These are phyloP conservation scores for Gallirallus australis DNA, from an alignment of 2,797 vertebrate genomes.

Conservation along the genomic window DNA sequence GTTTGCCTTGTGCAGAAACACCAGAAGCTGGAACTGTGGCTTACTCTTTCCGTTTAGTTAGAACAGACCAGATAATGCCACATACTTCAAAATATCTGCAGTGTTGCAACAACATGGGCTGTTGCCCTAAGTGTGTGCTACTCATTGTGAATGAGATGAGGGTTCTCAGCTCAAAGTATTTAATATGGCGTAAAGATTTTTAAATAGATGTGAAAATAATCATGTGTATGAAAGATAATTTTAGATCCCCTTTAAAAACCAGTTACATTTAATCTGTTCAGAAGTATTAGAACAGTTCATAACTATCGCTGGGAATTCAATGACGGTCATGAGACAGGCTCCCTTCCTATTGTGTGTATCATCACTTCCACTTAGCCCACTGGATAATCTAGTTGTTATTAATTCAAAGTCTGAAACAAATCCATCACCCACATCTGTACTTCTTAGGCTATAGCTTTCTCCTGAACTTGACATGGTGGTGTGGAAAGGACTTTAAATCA, in stretches of 20 bases:
- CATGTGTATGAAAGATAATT: background rate
- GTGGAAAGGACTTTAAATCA: background rate
- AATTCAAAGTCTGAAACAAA: background rate
- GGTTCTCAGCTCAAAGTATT: background rate
- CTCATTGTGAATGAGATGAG: background rate
- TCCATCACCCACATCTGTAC: background rate
- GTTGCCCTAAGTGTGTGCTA: background rate
- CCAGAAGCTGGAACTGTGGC: background rate
- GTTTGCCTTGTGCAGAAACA: background rate
- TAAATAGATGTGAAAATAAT: background rate
- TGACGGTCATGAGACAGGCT: background rate
- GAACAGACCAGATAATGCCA: background rate
- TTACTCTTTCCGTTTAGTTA: background rate
- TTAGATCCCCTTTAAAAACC: background rate
- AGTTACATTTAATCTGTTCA: background rate
- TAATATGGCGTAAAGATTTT: background rate
- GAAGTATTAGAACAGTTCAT: background rate
- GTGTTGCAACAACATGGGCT: background rate
- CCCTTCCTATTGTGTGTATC: accelerated
- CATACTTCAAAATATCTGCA: background rate
- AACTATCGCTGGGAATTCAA: background rate
- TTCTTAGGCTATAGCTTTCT: background rate
- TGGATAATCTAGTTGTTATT: background rate
- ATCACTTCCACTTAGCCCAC: background rate
- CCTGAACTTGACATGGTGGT: background rate